Evolutionary conservation across 2,113 vertebrate species (phyloP), one percentile per base, ranked within the genome.

Genomic region (Xenus cinereus): DNA sequence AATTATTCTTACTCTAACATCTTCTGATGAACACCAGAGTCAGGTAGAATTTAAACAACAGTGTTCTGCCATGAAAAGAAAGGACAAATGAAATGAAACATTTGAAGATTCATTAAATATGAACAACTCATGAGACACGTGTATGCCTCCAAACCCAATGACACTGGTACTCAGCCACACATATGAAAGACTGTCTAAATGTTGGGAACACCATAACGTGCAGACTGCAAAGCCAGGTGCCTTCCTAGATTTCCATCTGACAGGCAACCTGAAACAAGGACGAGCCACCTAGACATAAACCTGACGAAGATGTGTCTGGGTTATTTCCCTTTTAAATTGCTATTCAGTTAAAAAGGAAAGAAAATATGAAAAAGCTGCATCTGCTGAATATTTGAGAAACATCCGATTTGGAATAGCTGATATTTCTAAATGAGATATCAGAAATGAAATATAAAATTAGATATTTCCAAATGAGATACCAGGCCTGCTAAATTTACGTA

Each of bases 51-150:
- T 91, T 83, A 73, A 63, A 5, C 21, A 60, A 63, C 4, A 60
- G 60, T 7, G 9, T 43, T 93, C 7, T 62, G 20, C 14, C 54
- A 75, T 20, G 12, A 79, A 85, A 89, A 81, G 10, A 77, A 79
- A 76, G 21, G 12, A 68, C 7, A 57, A 78, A 43, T 18, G 4
- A 90, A 82, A 56, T 9, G 0, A 81, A 84, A 51, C 12, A 32
- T 39, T 5, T 64, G 22, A 93, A 81, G n/a, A 50, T 10, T 51
- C 39, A 48, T 28, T 57, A 62, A 71, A 85, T 15, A 39, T 0
- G 0, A 84, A 69, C 14, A 68, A 62, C 11, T 54, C 0, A 0
- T 26, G 46, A 93, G 12, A 57, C 2, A 15, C 1, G 0, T 14
- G 18, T 19, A 72, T 39, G 43, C 26, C 7, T 12, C 28, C 43